Evolutionary conservation across 2,113 vertebrate genomes (phyloP).

Genomic region (Syngnathoides biaculeatus): DNA sequence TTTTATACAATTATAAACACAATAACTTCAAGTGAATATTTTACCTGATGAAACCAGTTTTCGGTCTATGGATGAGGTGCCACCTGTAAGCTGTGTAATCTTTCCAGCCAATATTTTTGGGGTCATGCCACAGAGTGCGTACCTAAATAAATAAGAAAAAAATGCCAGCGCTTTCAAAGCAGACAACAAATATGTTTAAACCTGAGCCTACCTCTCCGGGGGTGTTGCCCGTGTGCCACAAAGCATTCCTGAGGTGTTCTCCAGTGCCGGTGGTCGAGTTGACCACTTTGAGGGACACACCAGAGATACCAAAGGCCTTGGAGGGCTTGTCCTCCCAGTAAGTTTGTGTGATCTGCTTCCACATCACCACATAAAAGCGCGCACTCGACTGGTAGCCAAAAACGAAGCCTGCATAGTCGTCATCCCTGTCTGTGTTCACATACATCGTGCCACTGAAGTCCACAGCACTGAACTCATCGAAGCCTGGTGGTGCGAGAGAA

Average conservation of each 20-base stretch:
- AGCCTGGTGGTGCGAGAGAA: conserved; percentile 71
- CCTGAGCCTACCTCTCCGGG: conserved; percentile 83
- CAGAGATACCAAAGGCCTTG: conserved; percentile 92
- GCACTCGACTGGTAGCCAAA: conserved; percentile 97
- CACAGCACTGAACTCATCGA: conserved; percentile 91
- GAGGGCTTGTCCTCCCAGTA: conserved; percentile 97
- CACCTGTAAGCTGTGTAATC: conserved; percentile 98
- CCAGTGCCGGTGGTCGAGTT: conserved; percentile 93
- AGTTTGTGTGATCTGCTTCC: conserved; percentile 98
- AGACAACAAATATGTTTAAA: not conserved
- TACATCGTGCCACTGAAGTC: conserved; percentile 98
- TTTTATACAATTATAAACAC: not conserved
- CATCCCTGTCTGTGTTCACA: conserved; percentile 94
- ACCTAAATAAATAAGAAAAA: conserved; percentile 72
- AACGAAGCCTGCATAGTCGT: conserved; percentile 95
- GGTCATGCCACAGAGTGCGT: conserved; percentile 94
- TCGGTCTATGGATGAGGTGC: conserved; percentile 96
- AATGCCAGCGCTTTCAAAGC: conserved; percentile 1
- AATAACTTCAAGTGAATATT: not conserved
- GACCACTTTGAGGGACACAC: conserved; percentile 95
- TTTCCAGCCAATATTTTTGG: conserved; percentile 97
- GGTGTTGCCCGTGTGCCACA: conserved; percentile 98
- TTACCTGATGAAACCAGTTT: conserved; percentile 94
- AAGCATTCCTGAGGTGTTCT: conserved; percentile 91
- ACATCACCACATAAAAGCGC: conserved; percentile 97